Base-by-base conservation (phyloP, 2,797 vertebrate genomes). In the Lindbergichthys nudifrons region DNA sequence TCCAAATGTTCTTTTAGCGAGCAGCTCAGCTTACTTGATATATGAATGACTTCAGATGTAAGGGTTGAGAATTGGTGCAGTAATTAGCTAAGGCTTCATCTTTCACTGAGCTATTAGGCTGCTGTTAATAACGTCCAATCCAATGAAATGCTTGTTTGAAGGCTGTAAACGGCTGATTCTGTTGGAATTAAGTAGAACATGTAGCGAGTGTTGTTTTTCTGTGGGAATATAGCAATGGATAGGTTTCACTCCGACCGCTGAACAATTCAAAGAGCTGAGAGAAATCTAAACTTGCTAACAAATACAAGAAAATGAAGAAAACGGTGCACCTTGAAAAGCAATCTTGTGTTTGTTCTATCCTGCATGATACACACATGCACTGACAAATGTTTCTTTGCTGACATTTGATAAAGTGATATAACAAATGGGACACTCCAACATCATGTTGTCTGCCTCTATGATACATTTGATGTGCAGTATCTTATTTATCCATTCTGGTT, bases 341-440 rank as follows among this genome's bases (percentile, higher is more conserved):
- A 51, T 66, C 41, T 48, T 18, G 4, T 41, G 64, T 65, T 74
- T 68, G 74, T 46, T 52, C n/a, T 45, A n/a, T 30, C 16, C 57
- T 61, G 42, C 51, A 46, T 72, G 51, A 52, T 26, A 32, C 45
- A 53, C 10, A 68, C 52, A 18, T 47, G 61, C 58, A 30, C 18
- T 63, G 63, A 80, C 32, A 63, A 62, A 77, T 54, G 57, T 26
- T 50, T 46, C 19, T 23, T 18, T 54, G 42, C 58, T 50, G 3
- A 26, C 1, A 3, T 57, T 43, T 57, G 70, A 79, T 72, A 46
- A 77, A 23, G 58, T 64, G 57, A 43, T 82, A 46, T 77, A 48
- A 82, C 81, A 69, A 59, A 78, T 52, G 50, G 52, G 30, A 63
- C 42, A 66, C 47, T 78, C 68, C 66, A 76, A 59, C 65, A 71